phyloP scores from a whole-genome alignment of 2,888 invertebrate species.

The Callyntrura guangdongensis region DNA sequence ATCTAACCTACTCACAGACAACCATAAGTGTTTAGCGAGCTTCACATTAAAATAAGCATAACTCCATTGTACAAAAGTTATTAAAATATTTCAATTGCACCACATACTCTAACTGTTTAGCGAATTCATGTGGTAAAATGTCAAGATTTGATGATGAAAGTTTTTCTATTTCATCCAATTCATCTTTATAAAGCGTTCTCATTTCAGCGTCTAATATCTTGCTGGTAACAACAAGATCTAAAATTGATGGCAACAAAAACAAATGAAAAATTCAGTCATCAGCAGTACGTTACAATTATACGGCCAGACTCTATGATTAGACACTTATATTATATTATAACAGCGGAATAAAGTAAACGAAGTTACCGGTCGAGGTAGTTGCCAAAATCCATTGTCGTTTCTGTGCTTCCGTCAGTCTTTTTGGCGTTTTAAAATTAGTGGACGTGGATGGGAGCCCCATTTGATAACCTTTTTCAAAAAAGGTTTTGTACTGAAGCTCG shows the following conservation, averaged over 20 bases:
- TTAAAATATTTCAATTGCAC: background rate
- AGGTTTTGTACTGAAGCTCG: constrained; percentile 21
- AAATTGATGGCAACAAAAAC: background rate
- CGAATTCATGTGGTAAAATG: background rate
- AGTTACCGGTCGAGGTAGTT: constrained; percentile 33
- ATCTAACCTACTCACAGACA: background rate
- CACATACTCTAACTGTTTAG: background rate
- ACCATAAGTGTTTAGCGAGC: background rate
- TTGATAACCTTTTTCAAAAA: constrained; percentile 57
- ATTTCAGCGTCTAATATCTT: background rate
- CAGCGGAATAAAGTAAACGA: background rate
- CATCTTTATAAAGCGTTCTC: background rate
- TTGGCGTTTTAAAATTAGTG: background rate
- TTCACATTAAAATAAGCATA: background rate
- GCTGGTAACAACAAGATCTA: constrained; percentile 26
- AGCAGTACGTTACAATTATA: no score
- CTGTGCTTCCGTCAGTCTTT: constrained; percentile 25
- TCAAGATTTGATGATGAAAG: background rate
- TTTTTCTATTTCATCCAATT: background rate
- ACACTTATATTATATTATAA: background rate
- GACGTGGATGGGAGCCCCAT: background rate
- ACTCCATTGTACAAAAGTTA: background rate
- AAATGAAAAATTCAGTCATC: no score
- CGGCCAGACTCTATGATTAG: no score
- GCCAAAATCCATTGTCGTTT: constrained; percentile 60